Percentiles rank a stretch among this genome's conserved stretches.
Conservation (phyloP, 1,140 invertebrate genomes). For the Papilio glaucus region DNA sequence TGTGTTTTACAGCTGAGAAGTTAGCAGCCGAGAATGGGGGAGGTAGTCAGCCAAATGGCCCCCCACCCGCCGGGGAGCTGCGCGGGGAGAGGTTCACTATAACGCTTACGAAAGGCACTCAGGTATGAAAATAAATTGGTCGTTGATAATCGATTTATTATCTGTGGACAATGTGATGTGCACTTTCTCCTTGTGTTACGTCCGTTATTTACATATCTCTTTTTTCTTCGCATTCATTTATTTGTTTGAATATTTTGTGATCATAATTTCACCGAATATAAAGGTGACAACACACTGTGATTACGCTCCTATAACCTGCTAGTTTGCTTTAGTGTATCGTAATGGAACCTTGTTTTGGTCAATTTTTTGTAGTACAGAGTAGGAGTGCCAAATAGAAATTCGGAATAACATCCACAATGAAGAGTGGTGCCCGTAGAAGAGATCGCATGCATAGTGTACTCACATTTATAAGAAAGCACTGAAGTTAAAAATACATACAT, state of each 20-base stretch:
- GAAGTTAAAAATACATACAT: too few species aligned
- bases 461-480: too few species aligned
- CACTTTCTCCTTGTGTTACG: conserved; percentile 4
- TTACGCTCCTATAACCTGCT: not conserved
- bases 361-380: too few species aligned
- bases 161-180: not conserved
- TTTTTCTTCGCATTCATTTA: not conserved
- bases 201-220: not conserved
- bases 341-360: too few species aligned
- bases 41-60: conserved; percentile 58
- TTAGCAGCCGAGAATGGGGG: conserved; percentile 66
- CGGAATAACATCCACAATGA: too few species aligned
- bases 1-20: conserved; percentile 64
- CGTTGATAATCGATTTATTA: conserved; percentile 31
- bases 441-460: too few species aligned
- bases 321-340: not conserved
- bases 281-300: not conserved
- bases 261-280: not conserved
- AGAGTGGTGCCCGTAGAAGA: too few species aligned
- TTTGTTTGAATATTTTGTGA: conserved; percentile 21
- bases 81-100: conserved; percentile 72
- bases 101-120: conserved; percentile 74
- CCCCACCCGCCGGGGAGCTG: conserved; percentile 64
- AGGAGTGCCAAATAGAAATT: too few species aligned
- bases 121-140: conserved; percentile 51